phyloP scores from a whole-genome alignment of 2,113 vertebrate species.

The Hemiscyllium ocellatum region DNA sequence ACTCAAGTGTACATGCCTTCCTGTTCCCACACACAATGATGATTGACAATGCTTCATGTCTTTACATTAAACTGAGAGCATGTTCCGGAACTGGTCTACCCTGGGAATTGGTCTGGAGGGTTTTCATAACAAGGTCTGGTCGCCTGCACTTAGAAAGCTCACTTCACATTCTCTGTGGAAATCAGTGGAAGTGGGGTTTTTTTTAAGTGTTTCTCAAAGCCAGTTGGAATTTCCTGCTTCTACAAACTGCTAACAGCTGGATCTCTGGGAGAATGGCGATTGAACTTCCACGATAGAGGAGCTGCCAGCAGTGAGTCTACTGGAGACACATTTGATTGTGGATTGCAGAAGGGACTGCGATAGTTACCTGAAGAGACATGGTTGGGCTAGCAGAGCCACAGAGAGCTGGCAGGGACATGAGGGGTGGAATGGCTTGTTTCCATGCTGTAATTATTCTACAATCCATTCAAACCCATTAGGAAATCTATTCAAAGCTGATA shows the following conservation, averaged over 20 bases:
- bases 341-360: no score
- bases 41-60: background rate
- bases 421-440: no score
- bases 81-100: background rate
- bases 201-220: background rate
- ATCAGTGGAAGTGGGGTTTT: background rate
- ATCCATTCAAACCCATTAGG: background rate
- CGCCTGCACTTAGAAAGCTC: background rate
- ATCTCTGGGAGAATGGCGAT: background rate
- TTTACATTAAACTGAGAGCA: background rate
- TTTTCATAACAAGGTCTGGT: background rate
- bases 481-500: background rate
- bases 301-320: background rate
- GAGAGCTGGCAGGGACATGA: no score
- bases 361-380: no score
- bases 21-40: background rate
- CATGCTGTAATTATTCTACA: no score
- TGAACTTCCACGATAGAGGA: background rate
- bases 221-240: background rate
- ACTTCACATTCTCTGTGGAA: background rate
- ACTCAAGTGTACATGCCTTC: background rate
- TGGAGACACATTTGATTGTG: no score
- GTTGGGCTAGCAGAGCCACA: no score
- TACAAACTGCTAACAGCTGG: constrained; percentile 10
- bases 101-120: background rate